Percentiles rank a stretch among this genome's conserved stretches.
Evolutionary conservation across 2,113 vertebrate genomes (phyloP).

Genomic region (Platycercus adscitus): DNA sequence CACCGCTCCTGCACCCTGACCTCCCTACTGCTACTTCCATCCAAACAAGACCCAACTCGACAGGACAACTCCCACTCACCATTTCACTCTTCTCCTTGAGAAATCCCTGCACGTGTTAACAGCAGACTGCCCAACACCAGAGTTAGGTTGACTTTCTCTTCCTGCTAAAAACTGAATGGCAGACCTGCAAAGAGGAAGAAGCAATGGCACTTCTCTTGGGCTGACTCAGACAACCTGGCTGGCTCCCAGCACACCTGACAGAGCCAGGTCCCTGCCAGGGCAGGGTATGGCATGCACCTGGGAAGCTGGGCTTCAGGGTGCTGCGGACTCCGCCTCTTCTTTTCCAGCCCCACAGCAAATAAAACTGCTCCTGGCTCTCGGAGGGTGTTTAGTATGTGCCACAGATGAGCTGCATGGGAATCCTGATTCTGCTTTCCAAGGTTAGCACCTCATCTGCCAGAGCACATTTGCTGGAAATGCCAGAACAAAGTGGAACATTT

Average conservation of each 20-base stretch:
- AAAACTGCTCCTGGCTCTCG: background rate
- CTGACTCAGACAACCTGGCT: background rate
- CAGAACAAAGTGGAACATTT: background rate
- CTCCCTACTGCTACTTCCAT: background rate
- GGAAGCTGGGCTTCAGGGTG: background rate
- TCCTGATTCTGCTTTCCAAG: background rate
- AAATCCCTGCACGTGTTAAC: background rate
- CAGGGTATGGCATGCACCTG: background rate
- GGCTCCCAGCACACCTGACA: background rate
- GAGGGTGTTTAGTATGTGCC: rapidly evolving
- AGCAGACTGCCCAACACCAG: background rate
- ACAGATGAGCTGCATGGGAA: background rate
- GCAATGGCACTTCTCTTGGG: background rate
- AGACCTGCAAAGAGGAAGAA: background rate
- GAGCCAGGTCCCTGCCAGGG: background rate
- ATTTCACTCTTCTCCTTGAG: background rate
- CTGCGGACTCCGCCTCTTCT: background rate
- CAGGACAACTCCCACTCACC: background rate
- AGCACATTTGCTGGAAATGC: background rate
- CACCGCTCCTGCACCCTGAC: background rate
- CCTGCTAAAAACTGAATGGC: background rate
- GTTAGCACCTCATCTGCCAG: rapidly evolving
- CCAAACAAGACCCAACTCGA: background rate
- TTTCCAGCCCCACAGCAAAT: background rate
- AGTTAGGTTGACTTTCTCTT: background rate